Base-by-base conservation (phyloP, 2,888 invertebrate genomes). In the Maniola hyperantus region DNA sequence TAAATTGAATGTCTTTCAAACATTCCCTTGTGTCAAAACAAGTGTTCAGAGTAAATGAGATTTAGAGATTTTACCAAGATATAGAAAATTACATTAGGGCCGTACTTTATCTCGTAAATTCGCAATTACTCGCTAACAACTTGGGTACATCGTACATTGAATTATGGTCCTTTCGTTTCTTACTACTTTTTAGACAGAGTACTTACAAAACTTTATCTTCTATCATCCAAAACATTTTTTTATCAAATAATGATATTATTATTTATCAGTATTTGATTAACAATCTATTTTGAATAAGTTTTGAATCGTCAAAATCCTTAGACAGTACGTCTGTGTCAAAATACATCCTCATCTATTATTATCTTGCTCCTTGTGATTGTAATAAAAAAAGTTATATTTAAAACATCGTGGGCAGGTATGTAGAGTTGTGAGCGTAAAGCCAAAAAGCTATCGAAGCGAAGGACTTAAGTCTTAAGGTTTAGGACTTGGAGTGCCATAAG, bases 1-100 rank as follows among this genome's bases (percentile, higher is more conserved):
- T 68, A 70, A 68, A 68, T 70, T 65, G 57, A 65, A 68, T 65
- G 65, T 67, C 57, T 63, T 65, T 70, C 67, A 63, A 70, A 70
- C 65, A 65, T 65, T 55, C 60, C 55, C 55, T 42, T 20, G 65
- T 62, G 53, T 57, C 63, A 65, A 60, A 70, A 70, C 51, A 64
- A 65, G 33, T 70, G 53, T 46, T 55, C 57, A 46, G 51, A 39
- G 55, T 60, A 58, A 67, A 64, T 64, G 26, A 44, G 66, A 64
- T 55, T 66, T 60, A 8, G 60, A 53, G 69, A 67, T 62, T 48
- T 61, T 20, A 33, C 55, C 57, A 15, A 26, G 64, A 57, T 65
- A 57, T 46, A 44, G 48, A 54, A 42, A 11, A 54, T 64, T 67
- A 46, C 54, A 61, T 63, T 50, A 61, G 11, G 50, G 48, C 36